Conservation (phyloP, 2,888 invertebrate species). For the Graphium colonna region DNA sequence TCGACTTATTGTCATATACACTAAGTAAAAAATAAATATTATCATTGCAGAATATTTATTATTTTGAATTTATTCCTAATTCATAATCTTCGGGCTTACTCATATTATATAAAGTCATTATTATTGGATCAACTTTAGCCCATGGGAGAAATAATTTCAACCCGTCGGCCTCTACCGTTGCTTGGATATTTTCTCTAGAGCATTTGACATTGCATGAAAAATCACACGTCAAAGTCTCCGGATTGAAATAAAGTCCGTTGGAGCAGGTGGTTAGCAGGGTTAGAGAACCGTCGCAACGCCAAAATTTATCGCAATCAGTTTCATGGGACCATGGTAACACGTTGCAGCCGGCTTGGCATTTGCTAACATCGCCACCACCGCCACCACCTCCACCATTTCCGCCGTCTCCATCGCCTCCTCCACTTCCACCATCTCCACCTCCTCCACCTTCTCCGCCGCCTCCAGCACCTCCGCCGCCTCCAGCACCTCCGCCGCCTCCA, state of each 20-base stretch:
- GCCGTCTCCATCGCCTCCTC: conserved; percentile 1
- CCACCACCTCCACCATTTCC: conserved; percentile 9
- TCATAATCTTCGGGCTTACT: not conserved
- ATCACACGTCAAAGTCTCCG: conserved; percentile 50
- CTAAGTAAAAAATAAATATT: conserved; percentile 2
- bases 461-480: conserved; percentile 8
- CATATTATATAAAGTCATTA: not conserved
- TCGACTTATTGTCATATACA: not conserved
- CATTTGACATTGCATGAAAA: conserved; percentile 56
- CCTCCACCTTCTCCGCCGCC: conserved; percentile 7
- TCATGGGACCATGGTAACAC: conserved; percentile 57
- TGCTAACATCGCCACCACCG: conserved; percentile 24
- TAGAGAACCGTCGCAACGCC: conserved; percentile 47
- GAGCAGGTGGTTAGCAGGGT: conserved; percentile 46
- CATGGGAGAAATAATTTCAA: conserved; percentile 51
- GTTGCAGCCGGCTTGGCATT: conserved; percentile 50
- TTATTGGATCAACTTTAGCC: conserved; percentile 38
- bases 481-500: conserved; percentile 16
- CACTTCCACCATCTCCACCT: conserved; percentile 1
- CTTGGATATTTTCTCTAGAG: conserved; percentile 35
- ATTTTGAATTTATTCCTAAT: not conserved
- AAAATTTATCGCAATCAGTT: conserved; percentile 62
- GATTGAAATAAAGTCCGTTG: conserved; percentile 63
- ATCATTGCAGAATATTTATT: conserved; percentile 4
- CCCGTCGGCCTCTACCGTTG: conserved; percentile 38